Evolutionary conservation across 2,797 vertebrate species (phyloP).

Genomic region (Ptychadena robeensis): DNA sequence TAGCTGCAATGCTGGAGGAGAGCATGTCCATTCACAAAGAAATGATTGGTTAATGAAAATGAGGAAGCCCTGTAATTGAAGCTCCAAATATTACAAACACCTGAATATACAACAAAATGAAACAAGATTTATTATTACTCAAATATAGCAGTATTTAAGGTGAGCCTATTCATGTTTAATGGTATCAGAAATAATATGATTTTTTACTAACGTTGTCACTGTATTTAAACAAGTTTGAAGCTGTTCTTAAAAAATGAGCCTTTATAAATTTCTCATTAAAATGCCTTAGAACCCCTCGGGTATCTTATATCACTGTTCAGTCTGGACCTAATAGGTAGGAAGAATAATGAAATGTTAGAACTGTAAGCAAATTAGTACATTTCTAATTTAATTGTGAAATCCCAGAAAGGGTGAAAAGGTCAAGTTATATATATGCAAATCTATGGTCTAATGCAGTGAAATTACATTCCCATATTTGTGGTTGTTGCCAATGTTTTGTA

Average conservation of each 20-base stretch:
- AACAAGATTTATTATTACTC: background rate
- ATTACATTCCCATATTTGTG: background rate
- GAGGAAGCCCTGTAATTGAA: too few species aligned
- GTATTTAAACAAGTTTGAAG: background rate
- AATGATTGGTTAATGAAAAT: too few species aligned
- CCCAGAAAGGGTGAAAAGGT: conserved; percentile 19
- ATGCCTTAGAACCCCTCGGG: background rate
- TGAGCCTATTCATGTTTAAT: background rate
- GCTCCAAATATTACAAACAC: too few species aligned
- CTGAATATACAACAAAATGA: too few species aligned
- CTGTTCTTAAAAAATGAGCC: too few species aligned
- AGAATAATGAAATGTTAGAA: conserved; percentile 12
- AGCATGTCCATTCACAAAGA: too few species aligned
- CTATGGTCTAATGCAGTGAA: background rate
- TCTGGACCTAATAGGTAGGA: conserved; percentile 5
- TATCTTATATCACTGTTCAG: conserved; percentile 11
- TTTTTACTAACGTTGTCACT: background rate
- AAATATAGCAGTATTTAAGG: background rate
- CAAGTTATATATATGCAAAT: conserved; percentile 53
- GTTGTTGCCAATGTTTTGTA: background rate
- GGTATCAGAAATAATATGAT: background rate
- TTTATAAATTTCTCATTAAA: background rate
- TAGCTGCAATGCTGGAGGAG: too few species aligned
- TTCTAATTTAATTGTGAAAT: conserved; percentile 58
- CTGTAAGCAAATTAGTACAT: conserved; percentile 30